These are phyloP conservation scores for Bombus balteatus DNA, from an alignment of 1,140 invertebrate species.

Conservation along the genomic window DNA sequence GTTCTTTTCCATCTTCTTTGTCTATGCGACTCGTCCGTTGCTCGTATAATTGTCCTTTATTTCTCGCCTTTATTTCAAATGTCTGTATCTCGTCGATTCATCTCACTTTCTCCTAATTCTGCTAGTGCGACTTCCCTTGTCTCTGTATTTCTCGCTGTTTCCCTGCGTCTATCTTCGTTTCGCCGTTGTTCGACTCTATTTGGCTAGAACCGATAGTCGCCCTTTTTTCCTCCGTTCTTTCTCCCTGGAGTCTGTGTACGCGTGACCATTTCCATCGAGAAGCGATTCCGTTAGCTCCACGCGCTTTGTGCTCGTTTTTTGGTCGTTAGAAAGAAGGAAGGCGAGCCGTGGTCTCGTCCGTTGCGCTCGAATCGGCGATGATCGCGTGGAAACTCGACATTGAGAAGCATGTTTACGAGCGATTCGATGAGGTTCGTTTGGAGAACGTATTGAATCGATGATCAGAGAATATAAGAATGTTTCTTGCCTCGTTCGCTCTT, in stretches of 20 bases:
- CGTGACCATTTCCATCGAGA: conserved; percentile 39
- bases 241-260: not conserved
- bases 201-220: not conserved
- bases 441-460: not conserved
- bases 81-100: too few species aligned
- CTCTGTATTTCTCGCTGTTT: not conserved
- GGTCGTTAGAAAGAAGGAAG: conserved; percentile 29
- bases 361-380: not conserved
- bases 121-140: not conserved
- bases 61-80: too few species aligned
- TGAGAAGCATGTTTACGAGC: not conserved
- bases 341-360: conserved; percentile 29
- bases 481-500: not conserved
- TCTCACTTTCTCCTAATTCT: too few species aligned
- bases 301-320: conserved; percentile 23
- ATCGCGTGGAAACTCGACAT: not conserved
- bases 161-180: too few species aligned
- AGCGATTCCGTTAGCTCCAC: conserved; percentile 31
- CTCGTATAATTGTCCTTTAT: too few species aligned
- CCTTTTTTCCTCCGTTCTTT: conserved; percentile 13
- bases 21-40: too few species aligned
- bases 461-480: too few species aligned
- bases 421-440: not conserved
- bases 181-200: not conserved
- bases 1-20: too few species aligned